Conservation (phyloP, 1,140 invertebrate species). For the Oreohelix idahoensis region DNA sequence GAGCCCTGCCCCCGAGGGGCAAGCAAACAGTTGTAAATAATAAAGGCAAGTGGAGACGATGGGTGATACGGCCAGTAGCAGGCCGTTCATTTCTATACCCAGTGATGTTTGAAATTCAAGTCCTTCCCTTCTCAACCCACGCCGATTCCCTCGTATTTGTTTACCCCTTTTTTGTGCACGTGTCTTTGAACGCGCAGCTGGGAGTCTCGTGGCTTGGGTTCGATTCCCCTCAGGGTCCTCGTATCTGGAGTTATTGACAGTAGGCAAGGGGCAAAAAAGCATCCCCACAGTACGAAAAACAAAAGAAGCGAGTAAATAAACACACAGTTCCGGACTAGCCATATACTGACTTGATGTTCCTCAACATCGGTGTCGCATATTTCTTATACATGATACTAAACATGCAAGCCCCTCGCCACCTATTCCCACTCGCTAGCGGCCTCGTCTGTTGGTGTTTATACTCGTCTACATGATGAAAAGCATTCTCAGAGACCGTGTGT, state of each 20-base stretch:
- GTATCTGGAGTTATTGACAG: conserved; percentile 11
- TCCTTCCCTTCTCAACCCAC: not conserved
- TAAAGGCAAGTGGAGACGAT: conserved; percentile 4
- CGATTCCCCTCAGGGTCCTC: conserved; percentile 21
- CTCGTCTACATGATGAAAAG: conserved; percentile 23
- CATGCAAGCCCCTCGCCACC: not conserved
- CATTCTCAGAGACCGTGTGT: conserved; percentile 1
- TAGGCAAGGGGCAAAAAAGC: conserved; percentile 19
- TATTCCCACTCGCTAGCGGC: not conserved
- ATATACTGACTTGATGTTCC: not conserved
- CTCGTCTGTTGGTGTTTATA: conserved; percentile 11
- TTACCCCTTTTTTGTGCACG: conserved; percentile 33
- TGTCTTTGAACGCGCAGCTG: conserved; percentile 26
- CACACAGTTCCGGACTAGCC: not conserved
- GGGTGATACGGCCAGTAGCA: conserved; percentile 6
- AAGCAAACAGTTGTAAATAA: conserved; percentile 29
- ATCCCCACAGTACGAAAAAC: conserved; percentile 18
- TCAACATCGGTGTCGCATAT: not conserved
- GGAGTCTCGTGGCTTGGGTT: conserved; percentile 34
- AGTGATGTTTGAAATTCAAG: conserved; percentile 25
- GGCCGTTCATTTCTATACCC: not conserved
- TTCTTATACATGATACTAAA: conserved; percentile 1
- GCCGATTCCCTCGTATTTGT: conserved; percentile 13
- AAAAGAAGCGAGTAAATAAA: conserved; percentile 36
- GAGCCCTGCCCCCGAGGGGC: conserved; percentile 1